Evolutionary conservation across 2,888 invertebrate genomes (phyloP).

Genomic region (Patella ulyssiponensis): DNA sequence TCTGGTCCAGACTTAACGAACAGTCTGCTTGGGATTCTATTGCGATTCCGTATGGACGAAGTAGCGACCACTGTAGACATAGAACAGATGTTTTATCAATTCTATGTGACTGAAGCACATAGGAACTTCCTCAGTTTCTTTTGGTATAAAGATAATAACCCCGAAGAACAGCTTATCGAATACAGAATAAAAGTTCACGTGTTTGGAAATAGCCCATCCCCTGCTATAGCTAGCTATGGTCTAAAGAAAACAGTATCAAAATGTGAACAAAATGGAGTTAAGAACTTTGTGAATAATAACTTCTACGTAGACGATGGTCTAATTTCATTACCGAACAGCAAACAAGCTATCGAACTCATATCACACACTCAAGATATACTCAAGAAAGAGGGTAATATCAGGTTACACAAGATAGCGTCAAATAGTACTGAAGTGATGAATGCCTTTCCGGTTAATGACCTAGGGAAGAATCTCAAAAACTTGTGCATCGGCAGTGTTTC

Average conservation of each 20-base stretch:
- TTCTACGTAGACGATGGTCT: conserved; percentile 3
- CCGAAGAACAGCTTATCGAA: conserved; percentile 15
- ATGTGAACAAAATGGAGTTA: neutral
- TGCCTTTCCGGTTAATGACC: conserved; percentile 7
- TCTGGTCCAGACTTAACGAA: conserved; percentile 40
- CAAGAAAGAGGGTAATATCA: neutral
- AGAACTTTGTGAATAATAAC: neutral
- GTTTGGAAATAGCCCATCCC: conserved; percentile 35
- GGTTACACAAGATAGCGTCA: conserved; percentile 13
- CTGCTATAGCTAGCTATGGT: conserved; percentile 34
- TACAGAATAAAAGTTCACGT: conserved; percentile 34
- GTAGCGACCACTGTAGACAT: conserved; percentile 35
- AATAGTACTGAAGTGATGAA: conserved; percentile 8
- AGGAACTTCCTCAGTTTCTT: conserved; percentile 27
- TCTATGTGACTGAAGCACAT: conserved; percentile 23
- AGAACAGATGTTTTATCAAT: conserved; percentile 34
- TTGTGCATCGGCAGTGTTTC: neutral
- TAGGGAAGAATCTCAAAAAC: conserved; percentile 14
- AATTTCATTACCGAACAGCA: neutral
- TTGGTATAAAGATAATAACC: conserved; percentile 27
- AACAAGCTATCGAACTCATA: neutral
- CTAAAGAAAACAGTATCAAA: conserved; percentile 26
- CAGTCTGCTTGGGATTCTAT: conserved; percentile 34
- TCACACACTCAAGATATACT: neutral
- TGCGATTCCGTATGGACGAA: conserved; percentile 35